These are phyloP conservation scores for Campoplex nolae DNA, from an alignment of 2,888 invertebrate species.

Conservation along the genomic window DNA sequence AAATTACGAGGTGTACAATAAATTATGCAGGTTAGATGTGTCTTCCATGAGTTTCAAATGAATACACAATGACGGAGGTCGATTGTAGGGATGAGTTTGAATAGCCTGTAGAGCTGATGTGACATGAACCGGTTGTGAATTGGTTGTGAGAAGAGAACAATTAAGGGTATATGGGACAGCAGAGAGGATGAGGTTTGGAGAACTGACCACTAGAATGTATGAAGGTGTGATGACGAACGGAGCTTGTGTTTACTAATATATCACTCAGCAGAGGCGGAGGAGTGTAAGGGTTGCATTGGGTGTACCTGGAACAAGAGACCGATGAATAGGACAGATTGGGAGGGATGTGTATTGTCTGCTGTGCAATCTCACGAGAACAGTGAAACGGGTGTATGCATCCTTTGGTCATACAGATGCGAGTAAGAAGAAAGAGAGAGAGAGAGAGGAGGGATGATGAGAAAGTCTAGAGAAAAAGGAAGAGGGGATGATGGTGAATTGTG, in stretches of 20 bases:
- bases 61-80: neutral
- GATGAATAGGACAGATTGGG: constrained; percentile 36
- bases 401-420: neutral
- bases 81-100: neutral
- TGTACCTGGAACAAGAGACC: constrained; percentile 19
- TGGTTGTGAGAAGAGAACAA: constrained; percentile 50
- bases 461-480: neutral
- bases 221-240: constrained; percentile 25
- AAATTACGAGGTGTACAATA: neutral
- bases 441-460: neutral
- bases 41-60: neutral
- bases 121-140: constrained; percentile 7
- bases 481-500: constrained; percentile 31
- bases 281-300: neutral
- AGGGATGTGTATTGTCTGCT: constrained; percentile 35
- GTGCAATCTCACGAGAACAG: constrained; percentile 32
- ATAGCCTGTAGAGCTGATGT: neutral
- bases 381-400: constrained; percentile 18
- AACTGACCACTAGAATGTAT: constrained; percentile 41
- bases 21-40: constrained; percentile 2
- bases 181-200: neutral
- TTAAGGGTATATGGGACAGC: constrained; percentile 16
- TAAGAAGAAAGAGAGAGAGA: neutral
- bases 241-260: constrained; percentile 24
- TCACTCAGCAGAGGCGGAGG: neutral